phyloP scores from a whole-genome alignment of 2,113 vertebrate genomes.

The Tautogolabrus adspersus region DNA sequence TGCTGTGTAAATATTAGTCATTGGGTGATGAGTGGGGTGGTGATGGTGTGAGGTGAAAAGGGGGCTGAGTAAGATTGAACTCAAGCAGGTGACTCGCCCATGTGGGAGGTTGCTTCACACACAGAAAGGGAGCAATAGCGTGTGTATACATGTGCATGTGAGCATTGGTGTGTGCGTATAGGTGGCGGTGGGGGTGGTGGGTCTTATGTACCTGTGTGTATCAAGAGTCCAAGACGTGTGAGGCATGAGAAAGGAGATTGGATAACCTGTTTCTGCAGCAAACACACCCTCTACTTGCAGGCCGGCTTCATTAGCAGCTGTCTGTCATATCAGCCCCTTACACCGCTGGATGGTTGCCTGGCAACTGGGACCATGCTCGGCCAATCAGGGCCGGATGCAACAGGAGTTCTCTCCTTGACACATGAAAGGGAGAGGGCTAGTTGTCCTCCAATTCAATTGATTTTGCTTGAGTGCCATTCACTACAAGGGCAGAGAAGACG shows the following conservation, averaged over 20 bases:
- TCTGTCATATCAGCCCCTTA: slow-evolving; percentile 66
- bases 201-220: not conserved
- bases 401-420: slow-evolving; percentile 76
- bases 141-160: not conserved
- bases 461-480: slow-evolving; percentile 56
- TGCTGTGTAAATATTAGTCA: slow-evolving; percentile 64
- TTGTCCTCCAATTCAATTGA: slow-evolving; percentile 63
- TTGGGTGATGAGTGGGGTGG: slow-evolving; percentile 7
- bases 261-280: slow-evolving; percentile 41
- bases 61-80: slow-evolving; percentile 32
- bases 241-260: slow-evolving; percentile 55
- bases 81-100: slow-evolving; percentile 33
- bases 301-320: slow-evolving; percentile 78
- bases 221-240: slow-evolving; percentile 51
- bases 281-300: slow-evolving; percentile 36
- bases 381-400: slow-evolving; percentile 79
- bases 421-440: slow-evolving; percentile 61
- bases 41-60: slow-evolving; percentile 8
- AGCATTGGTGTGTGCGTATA: not conserved
- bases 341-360: slow-evolving; percentile 82
- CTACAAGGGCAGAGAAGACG: slow-evolving; percentile 44
- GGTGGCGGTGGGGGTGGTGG: not conserved
- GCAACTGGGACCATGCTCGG: slow-evolving; percentile 81
- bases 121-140: slow-evolving; percentile 14
- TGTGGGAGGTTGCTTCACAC: slow-evolving; percentile 25